phyloP scores from a whole-genome alignment of 53 echinoderm and acorn worm species.

The Stichopus horrens region DNA sequence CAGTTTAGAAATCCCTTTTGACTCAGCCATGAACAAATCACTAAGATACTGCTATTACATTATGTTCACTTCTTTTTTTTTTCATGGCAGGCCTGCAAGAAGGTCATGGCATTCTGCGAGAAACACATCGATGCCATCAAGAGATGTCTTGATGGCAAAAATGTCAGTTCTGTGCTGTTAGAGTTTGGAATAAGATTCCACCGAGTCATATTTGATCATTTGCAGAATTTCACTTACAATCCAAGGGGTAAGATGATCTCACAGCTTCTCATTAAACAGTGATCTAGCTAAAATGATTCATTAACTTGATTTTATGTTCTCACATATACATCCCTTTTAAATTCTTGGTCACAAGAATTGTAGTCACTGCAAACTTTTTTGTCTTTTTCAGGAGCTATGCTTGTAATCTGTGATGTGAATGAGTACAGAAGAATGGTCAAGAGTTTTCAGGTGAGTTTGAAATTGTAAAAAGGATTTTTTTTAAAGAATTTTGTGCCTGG shows the following conservation, averaged over 20 bases:
- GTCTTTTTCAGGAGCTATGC: conserved; percentile 81
- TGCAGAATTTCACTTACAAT: conserved; percentile 90
- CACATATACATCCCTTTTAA: not conserved
- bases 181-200: conserved; percentile 98
- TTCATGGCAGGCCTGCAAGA: conserved; percentile 76
- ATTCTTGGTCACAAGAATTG: not conserved
- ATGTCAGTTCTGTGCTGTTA: conserved; percentile 80
- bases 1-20: not conserved
- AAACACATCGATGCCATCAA: conserved; percentile 85
- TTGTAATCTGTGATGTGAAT: conserved; percentile 99
- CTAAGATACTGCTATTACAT: no score
- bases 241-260: conserved; percentile 60
- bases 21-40: no score
- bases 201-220: conserved; percentile 85
- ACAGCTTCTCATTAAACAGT: no score
- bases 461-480: no score
- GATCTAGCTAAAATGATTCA: not conserved
- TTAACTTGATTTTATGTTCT: not conserved
- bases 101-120: conserved; percentile 85
- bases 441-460: conserved; percentile 67
- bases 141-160: conserved; percentile 89
- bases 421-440: conserved; percentile 95
- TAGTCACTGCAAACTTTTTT: not conserved
- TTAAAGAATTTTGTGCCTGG: no score
- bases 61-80: not conserved